Conservation (phyloP, 2,113 vertebrate genomes). For the Steatornis caripensis region DNA sequence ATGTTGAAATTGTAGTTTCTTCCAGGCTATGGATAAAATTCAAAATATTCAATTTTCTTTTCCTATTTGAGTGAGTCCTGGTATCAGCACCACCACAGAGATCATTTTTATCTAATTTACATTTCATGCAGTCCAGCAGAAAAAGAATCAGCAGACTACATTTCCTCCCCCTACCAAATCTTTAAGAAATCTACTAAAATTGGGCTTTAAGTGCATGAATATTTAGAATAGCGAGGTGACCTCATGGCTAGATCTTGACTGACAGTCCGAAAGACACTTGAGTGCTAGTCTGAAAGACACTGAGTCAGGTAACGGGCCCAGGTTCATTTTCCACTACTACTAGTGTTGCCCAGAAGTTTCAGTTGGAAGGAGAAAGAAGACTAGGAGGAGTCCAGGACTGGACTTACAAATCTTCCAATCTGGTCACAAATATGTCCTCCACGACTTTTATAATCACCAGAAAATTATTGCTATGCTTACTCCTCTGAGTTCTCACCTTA, state of each 20-base stretch:
- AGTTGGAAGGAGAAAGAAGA: background rate
- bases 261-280: background rate
- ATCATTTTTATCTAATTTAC: background rate
- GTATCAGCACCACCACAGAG: background rate
- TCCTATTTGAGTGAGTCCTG: background rate
- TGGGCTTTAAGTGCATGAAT: background rate
- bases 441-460: background rate
- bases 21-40: background rate
- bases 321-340: background rate
- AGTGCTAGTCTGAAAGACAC: background rate
- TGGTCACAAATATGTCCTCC: background rate
- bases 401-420: background rate
- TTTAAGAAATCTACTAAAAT: background rate
- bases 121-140: background rate
- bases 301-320: fast-evolving
- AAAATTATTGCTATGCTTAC: background rate
- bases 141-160: background rate
- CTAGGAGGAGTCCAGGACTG: background rate
- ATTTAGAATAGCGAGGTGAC: background rate
- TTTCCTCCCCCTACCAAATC: background rate
- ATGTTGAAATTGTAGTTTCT: background rate
- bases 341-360: background rate
- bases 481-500: background rate
- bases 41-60: background rate
- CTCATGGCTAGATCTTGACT: background rate